Evolutionary conservation across 2,888 invertebrate species (phyloP), one percentile per base, ranked within the genome.

Genomic region (Tetranychus truncatus): DNA sequence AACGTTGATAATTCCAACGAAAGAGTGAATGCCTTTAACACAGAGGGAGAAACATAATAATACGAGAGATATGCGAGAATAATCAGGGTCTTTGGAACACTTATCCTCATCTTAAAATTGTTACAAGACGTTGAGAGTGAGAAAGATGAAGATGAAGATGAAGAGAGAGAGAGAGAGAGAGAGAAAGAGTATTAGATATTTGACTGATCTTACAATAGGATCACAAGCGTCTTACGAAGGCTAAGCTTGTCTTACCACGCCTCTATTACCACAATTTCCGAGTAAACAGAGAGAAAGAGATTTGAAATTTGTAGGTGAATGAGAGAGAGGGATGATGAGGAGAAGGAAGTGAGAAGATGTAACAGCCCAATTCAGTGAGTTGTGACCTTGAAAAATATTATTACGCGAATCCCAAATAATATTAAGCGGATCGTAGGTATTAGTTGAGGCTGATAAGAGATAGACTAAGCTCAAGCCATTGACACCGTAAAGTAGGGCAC

Each of bases 121-220:
- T 55, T 55, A 55, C 55, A 55, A 55, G 55, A 55, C 55, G 55
- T 55, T 55, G 55, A 55, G 55, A 55, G 55, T 15, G 55, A 69
- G 69, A 69, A 21, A 69, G 69, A 69, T 34, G 34, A 34, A 34
- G 34, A 34, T 34, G 34, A 24, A 69, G 20, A 20, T 18, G 20
- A 20, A 20, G 67, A 67, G 67, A 67, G 67, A 67, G 67, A 67
- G 67, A 67, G 67, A 67, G 67, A 67, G n/a, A 18, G 67, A 67
- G 67, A 18, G n/a, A 18, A 2, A 55, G 55, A 34, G 34, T 34
- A 34, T 55, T 15, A 15, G 55, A 55, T 55, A 55, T 55, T 55
- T 55, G 55, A 55, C 55, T 55, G 55, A 55, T 55, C 55, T 55
- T 15, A 55, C 55, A 55, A 55, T 55, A 55, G 55, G 55, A 55